phyloP scores from a whole-genome alignment of 2,113 vertebrate genomes.

The Nerophis ophidion region DNA sequence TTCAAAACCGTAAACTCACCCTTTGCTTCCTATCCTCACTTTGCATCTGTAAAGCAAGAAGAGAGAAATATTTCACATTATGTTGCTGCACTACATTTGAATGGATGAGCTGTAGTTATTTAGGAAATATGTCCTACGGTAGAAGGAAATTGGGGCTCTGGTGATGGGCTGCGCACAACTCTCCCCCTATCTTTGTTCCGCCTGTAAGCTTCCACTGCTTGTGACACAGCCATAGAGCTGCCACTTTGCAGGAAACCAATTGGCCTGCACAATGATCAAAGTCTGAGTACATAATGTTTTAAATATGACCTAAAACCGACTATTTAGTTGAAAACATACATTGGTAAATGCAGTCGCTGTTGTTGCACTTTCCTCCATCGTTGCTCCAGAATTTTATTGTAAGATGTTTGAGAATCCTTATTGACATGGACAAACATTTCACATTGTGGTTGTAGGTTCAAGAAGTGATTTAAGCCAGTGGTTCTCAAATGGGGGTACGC shows the following conservation, averaged over 20 bases:
- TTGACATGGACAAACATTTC: background rate
- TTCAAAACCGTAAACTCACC: slow-evolving; percentile 67
- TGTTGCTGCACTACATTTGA: background rate
- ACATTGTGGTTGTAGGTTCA: too few relatives aligned
- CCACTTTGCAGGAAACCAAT: slow-evolving; percentile 1
- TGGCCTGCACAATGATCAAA: background rate
- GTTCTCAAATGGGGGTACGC: too few relatives aligned
- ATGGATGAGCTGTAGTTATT: background rate
- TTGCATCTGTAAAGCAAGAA: slow-evolving; percentile 74
- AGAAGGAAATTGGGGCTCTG: slow-evolving; percentile 70
- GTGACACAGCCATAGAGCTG: slow-evolving; percentile 16
- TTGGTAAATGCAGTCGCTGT: slow-evolving; percentile 61
- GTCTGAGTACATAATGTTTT: background rate
- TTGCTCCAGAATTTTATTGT: slow-evolving; percentile 67
- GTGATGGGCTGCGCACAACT: slow-evolving; percentile 24
- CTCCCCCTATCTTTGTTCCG: slow-evolving; percentile 40
- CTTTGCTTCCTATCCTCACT: slow-evolving; percentile 68
- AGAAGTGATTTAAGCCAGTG: background rate
- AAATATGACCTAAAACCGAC: background rate
- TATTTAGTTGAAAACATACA: slow-evolving; percentile 64
- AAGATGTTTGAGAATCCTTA: slow-evolving; percentile 12
- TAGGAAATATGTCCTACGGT: slow-evolving; percentile 69
- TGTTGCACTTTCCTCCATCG: slow-evolving; percentile 67
- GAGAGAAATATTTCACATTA: slow-evolving; percentile 8
- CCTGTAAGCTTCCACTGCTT: slow-evolving; percentile 45